These are phyloP conservation scores for Turritopsis rubra DNA, from an alignment of 30 jellyfish, hydroid and myxozoan species.

Conservation along the genomic window DNA sequence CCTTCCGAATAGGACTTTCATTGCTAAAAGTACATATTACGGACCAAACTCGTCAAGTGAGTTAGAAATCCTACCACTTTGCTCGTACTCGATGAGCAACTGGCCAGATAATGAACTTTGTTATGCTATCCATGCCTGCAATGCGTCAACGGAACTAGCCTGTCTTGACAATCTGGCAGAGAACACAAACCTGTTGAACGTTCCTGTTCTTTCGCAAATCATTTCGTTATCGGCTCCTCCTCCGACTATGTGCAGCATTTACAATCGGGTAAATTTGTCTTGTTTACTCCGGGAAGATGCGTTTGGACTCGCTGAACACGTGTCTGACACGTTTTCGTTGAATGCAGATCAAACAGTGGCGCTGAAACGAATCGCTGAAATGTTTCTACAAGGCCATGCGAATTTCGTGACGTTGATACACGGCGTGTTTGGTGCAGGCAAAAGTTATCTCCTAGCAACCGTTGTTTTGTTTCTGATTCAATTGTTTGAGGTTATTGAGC, in stretches of 20 bases:
- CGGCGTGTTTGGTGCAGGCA: slow-evolving; percentile 52
- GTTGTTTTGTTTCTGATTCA: slow-evolving; percentile 43
- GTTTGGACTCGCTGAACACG: neutral
- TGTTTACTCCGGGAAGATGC: neutral
- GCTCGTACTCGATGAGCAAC: slow-evolving; percentile 11
- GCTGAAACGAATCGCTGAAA: slow-evolving; percentile 24
- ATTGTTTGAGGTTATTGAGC: slow-evolving; percentile 11
- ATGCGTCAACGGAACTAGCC: slow-evolving; percentile 53
- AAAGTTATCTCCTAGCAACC: slow-evolving; percentile 45
- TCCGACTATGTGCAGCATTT: neutral
- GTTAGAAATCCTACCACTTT: slow-evolving; percentile 37
- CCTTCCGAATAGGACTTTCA: slow-evolving; percentile 31
- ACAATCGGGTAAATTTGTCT: neutral
- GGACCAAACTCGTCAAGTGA: slow-evolving; percentile 67
- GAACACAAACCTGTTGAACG: slow-evolving; percentile 14
- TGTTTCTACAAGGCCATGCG: slow-evolving; percentile 17
- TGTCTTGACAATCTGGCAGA: slow-evolving; percentile 40
- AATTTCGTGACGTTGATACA: slow-evolving; percentile 28
- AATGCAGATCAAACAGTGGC: slow-evolving; percentile 51
- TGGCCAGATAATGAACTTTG: slow-evolving; percentile 32
- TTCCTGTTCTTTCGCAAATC: slow-evolving; percentile 34
- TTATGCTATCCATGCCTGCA: slow-evolving; percentile 49
- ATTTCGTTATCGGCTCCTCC: neutral
- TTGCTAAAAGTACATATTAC: slow-evolving; percentile 58
- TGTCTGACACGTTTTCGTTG: neutral